A percentile compares a stretch with the other conserved stretches of the same genome.
phyloP scores from a whole-genome alignment of 1,140 invertebrate genomes.

The Diachasmimorpha longicaudata region DNA sequence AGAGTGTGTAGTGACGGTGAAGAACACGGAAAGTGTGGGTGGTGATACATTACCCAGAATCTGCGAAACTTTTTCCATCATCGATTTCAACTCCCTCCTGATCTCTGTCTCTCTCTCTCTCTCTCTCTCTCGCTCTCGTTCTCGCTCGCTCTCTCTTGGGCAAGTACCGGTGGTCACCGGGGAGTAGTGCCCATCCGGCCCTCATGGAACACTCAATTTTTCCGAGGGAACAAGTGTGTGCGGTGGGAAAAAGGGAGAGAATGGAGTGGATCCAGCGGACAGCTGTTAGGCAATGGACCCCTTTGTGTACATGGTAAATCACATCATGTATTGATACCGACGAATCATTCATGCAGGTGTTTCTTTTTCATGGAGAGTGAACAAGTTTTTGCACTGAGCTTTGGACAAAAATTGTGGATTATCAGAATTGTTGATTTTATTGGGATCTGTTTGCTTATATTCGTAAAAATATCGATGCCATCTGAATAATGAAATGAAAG shows the following conservation, averaged over 20 bases:
- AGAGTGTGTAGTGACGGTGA: background rate
- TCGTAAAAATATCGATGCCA: no score
- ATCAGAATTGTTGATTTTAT: no score
- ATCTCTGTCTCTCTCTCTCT: background rate
- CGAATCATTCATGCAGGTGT: no score
- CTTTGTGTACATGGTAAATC: background rate
- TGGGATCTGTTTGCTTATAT: no score
- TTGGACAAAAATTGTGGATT: no score
- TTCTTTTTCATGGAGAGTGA: no score
- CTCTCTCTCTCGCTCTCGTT: no score
- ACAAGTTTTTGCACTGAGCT: no score
- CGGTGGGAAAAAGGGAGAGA: background rate
- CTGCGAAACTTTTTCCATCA: constrained; percentile 54
- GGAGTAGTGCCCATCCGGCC: constrained; percentile 36
- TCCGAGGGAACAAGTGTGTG: background rate
- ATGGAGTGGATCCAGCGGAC: background rate
- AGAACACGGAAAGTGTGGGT: background rate
- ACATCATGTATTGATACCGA: no score
- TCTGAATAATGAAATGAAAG: no score
- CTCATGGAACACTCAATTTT: constrained; percentile 42
- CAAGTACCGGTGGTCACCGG: constrained; percentile 29
- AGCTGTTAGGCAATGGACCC: background rate
- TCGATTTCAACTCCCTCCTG: constrained; percentile 35
- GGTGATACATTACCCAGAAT: constrained; percentile 42
- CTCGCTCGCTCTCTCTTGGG: background rate